Base-by-base conservation (phyloP, 2,888 invertebrate species). In the Drosophila paramelanica region DNA sequence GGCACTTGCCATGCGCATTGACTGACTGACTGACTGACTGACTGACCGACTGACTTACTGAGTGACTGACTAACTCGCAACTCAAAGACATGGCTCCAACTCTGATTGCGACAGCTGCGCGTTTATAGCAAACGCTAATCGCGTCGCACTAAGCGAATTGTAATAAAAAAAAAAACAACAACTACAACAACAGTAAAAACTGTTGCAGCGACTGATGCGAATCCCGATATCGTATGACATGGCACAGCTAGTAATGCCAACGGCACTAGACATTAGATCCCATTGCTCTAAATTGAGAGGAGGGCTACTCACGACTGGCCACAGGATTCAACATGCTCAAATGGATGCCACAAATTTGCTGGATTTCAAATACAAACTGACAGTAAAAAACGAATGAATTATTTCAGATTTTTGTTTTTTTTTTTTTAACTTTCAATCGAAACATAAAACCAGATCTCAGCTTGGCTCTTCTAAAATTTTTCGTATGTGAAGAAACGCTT, bases 1-100 rank as follows among this genome's bases (percentile, higher is more conserved):
- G 79, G 88, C 84, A 86, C 87, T 85, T 88, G 87, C 89, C 74
- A 77, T 74, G 73, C 69, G 50, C 70, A 86, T 47, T 75, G 81
- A 78, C 80, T 73, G 75, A 65, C 58, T 66, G 49, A 55, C 83
- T 59, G 67, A 58, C 60, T 67, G 67, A 81, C 71, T 56, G 61
- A 69, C 81, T 66, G 17, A 45, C 31, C 55, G 45, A 68, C 67
- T 66, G 75, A 1, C 13, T 52, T 10, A 49, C 31, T 20, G 51
- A 47, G n/a, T 74, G 55, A 66, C 65, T 59, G 33, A 11, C 43
- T 59, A 27, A 50, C 42, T 38, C 52, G 42, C 52, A 49, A 36
- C 56, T 51, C 43, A 43, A 31, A 64, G 67, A 73, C 80, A 72
- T 55, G 74, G 56, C 60, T 71, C 58, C 62, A 67, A 66, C 68